A percentile compares a stretch with the other conserved stretches of the same genome.
phyloP scores from a whole-genome alignment of 2,888 invertebrate genomes.

The Drosophila neonasuta region DNA sequence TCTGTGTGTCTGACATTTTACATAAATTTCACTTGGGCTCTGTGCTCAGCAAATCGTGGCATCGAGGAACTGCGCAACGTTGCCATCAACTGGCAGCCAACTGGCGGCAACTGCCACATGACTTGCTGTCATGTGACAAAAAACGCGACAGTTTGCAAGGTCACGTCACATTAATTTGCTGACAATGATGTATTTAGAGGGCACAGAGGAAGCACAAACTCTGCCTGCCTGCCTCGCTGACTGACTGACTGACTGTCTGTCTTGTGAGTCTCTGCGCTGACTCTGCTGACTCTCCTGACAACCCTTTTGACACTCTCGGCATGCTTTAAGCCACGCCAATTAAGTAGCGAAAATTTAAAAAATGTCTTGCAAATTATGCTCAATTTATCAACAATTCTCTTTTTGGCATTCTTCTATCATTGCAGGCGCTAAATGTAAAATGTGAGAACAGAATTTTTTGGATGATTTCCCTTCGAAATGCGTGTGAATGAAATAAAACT shows the following conservation, averaged over 20 bases:
- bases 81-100: conserved; percentile 26
- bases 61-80: conserved; percentile 56
- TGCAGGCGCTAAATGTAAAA: conserved; percentile 48
- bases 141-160: conserved; percentile 77
- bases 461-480: conserved; percentile 19
- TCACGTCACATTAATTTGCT: conserved; percentile 79
- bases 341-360: conserved; percentile 54
- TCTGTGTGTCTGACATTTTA: conserved; percentile 63
- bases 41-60: conserved; percentile 56
- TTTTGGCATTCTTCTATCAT: conserved; percentile 23
- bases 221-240: not conserved
- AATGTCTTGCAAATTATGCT: conserved; percentile 50
- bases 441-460: conserved; percentile 22
- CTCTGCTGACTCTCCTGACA: not conserved
- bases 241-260: conserved; percentile 5
- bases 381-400: conserved; percentile 19
- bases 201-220: conserved; percentile 13
- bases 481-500: conserved; percentile 39
- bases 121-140: conserved; percentile 69
- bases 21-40: conserved; percentile 72
- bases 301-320: conserved; percentile 17
- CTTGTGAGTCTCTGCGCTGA: too few species aligned
- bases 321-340: conserved; percentile 65
- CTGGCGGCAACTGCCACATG: conserved; percentile 53
- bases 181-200: conserved; percentile 74